phyloP scores from a whole-genome alignment of 2,797 vertebrate species.

The Macropodus opercularis region DNA sequence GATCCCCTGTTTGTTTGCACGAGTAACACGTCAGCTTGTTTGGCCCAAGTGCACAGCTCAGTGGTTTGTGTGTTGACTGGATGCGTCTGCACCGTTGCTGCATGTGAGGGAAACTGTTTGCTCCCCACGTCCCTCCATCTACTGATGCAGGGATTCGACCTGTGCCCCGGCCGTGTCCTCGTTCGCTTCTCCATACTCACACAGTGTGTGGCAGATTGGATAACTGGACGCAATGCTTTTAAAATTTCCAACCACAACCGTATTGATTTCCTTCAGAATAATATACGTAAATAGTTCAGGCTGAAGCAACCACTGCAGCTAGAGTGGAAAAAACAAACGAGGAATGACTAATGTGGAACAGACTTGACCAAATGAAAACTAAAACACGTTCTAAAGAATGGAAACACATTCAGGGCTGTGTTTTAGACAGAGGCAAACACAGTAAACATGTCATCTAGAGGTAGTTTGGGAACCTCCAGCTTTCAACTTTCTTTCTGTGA shows the following conservation, averaged over 20 bases:
- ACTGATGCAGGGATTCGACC: too few relatives aligned
- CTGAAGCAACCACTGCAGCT: not conserved
- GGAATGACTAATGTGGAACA: not conserved
- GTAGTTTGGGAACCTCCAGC: too few relatives aligned
- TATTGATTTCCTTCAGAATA: not conserved
- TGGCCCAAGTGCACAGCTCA: constrained; percentile 43
- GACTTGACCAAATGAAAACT: not conserved
- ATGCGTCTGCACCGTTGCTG: constrained; percentile 38
- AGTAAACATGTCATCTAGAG: not conserved
- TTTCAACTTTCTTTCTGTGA: constrained; percentile 19
- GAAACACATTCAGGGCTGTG: not conserved
- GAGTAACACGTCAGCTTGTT: constrained; percentile 52
- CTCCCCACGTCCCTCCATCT: too few relatives aligned
- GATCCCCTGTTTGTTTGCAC: constrained; percentile 29
- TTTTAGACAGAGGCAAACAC: not conserved
- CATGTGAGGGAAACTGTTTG: too few relatives aligned
- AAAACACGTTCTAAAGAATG: not conserved
- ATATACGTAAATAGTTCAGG: not conserved
- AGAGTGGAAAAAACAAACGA: not conserved
- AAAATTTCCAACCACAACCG: not conserved
- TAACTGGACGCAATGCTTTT: not conserved
- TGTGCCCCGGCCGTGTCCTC: too few relatives aligned
- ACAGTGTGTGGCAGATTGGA: not conserved
- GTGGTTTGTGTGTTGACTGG: constrained; percentile 45
- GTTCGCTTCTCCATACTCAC: too few relatives aligned